Evolutionary conservation across 2,113 vertebrate genomes (phyloP).

Genomic region (Epinephelus moara): DNA sequence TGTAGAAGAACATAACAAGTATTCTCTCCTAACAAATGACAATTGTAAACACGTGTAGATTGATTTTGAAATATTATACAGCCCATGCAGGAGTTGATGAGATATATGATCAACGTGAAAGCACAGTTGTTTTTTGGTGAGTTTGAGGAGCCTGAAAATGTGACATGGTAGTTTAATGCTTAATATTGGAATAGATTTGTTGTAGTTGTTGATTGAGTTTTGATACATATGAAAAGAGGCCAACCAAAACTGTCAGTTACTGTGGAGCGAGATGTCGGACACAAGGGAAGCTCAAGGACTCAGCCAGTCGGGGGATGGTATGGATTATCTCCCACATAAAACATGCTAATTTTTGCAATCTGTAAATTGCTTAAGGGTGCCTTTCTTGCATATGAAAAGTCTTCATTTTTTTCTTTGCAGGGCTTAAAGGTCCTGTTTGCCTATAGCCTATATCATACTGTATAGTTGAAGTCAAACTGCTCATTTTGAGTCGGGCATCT

Average conservation of each 20-base stretch:
- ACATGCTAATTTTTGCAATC: slow-evolving; percentile 47
- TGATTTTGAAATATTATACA: slow-evolving; percentile 64
- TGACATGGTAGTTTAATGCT: slow-evolving; percentile 68
- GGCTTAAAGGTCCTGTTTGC: slow-evolving; percentile 44
- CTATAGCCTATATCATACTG: slow-evolving; percentile 57
- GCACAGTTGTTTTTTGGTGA: slow-evolving; percentile 84
- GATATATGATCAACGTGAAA: slow-evolving; percentile 73
- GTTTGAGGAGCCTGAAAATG: slow-evolving; percentile 79
- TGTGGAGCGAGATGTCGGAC: slow-evolving; percentile 8
- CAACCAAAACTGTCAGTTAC: slow-evolving; percentile 12
- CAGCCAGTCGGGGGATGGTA: not conserved
- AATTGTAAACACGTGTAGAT: slow-evolving; percentile 38
- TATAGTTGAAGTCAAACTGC: slow-evolving; percentile 44
- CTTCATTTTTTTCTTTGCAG: slow-evolving; percentile 31
- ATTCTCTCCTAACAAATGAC: slow-evolving; percentile 74
- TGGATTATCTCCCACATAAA: slow-evolving; percentile 8
- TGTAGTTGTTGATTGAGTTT: slow-evolving; percentile 38
- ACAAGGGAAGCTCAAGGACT: slow-evolving; percentile 10
- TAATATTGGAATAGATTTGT: slow-evolving; percentile 39
- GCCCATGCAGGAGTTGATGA: slow-evolving; percentile 53
- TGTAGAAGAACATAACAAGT: slow-evolving; percentile 81
- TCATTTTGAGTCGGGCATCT: slow-evolving; percentile 51
- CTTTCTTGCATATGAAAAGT: slow-evolving; percentile 84
- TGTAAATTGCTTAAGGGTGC: slow-evolving; percentile 82
- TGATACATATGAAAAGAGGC: slow-evolving; percentile 34